phyloP scores from a whole-genome alignment of 2,888 invertebrate genomes.

The Agrotis segetum region DNA sequence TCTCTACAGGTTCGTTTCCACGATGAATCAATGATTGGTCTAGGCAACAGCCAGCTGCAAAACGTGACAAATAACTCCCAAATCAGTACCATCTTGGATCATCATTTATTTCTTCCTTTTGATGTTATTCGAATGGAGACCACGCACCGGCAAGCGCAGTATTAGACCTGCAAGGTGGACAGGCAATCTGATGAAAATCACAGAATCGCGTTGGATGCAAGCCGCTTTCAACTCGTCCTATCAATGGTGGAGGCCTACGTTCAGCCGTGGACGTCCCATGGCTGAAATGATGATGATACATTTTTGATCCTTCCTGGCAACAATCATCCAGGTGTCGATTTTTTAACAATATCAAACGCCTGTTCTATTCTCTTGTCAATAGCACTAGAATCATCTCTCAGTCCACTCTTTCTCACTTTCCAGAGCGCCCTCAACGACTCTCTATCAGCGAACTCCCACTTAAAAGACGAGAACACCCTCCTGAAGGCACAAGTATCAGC shows the following conservation, averaged over 20 bases:
- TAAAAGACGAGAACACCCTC: constrained; percentile 96
- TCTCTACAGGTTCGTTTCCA: constrained; percentile 78
- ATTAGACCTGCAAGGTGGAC: too few species aligned
- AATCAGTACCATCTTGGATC: background rate
- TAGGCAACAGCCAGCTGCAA: background rate
- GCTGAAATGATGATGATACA: too few species aligned
- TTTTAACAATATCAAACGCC: background rate
- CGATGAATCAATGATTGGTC: too few species aligned
- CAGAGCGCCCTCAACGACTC: constrained; percentile 92
- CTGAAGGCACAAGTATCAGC: constrained; percentile 94
- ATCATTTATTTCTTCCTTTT: too few species aligned
- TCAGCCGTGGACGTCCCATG: too few species aligned
- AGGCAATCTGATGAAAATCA: background rate
- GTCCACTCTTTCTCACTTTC: constrained; percentile 35
- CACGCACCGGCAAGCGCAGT: too few species aligned
- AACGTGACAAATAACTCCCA: background rate
- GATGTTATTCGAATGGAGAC: too few species aligned
- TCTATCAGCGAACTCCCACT: constrained; percentile 93
- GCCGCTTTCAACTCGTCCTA: too few species aligned
- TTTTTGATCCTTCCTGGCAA: background rate
- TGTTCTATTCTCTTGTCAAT: background rate
- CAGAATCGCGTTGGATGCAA: background rate
- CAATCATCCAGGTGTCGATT: background rate
- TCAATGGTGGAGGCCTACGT: too few species aligned
- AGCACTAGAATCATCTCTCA: background rate